Evolutionary conservation across 2,797 vertebrate genomes (phyloP), one percentile per base, ranked within the genome.

Genomic region (Enteromius anoplus): DNA sequence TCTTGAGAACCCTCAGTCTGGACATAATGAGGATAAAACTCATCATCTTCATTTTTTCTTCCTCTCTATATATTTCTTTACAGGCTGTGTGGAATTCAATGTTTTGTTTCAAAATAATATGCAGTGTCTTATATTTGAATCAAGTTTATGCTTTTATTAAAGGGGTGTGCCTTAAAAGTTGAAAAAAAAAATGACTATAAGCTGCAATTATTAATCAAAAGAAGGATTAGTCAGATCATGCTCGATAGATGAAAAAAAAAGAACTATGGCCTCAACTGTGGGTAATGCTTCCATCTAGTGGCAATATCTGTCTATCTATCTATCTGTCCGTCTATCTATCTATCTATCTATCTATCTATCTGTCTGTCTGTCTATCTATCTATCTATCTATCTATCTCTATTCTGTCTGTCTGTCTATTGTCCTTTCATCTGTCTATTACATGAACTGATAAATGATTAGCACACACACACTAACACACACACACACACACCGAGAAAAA

Each of bases 1-100:
- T 78, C 68, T 69, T 23, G 70, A 68, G 79, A 72, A 47, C 45
- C 64, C 42, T 78, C 49, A 66, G 26, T 71, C 37, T 62, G 47
- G 34, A 78, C 8, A 64, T 79, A 75, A 37, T 68, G 69, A 75
- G 69, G 53, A 72, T 47, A 64, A 51, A 49, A 15, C 21, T 64
- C 12, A 47, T 72, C 29, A 9, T 66, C 62, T 26, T 45, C 1
- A 10, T 40, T 58, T 53, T 47, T 49, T 6, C 23, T 47, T 71
- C 64, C 34, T 69, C 12, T 19, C 14, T 64, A 15, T 32, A 62
- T 19, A 42, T 40, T 62, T 26, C 34, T 40, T 21, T 7, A 47
- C 15, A 7, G 14, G 37, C 51, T 26, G 42, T 40, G 14, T 75
- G 45, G 26, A 51, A 49, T 34, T 14, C 66, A 40, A 6, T 80